Conservation (phyloP, 2,888 invertebrate genomes). For the Drosophila putrida region DNA sequence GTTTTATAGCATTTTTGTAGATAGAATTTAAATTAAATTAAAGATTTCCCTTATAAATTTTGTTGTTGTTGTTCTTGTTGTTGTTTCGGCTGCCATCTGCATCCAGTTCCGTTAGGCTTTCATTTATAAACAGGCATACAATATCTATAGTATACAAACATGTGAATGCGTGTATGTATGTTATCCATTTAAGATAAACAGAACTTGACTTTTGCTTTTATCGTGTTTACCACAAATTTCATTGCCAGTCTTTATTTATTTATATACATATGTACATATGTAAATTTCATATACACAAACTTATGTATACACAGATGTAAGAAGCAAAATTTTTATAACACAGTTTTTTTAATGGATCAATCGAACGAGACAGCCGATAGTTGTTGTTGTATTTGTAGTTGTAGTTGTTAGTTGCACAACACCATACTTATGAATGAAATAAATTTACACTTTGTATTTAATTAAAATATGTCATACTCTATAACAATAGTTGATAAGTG, state of each 20-base stretch:
- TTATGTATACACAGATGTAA: neutral
- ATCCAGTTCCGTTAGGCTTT: slow-evolving; percentile 22
- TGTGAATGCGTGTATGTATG: neutral
- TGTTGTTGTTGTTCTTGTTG: slow-evolving; percentile 3
- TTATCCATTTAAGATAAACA: slow-evolving; percentile 43
- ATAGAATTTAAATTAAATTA: slow-evolving; percentile 11
- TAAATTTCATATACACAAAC: slow-evolving; percentile 21
- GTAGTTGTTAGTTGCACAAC: slow-evolving; percentile 5
- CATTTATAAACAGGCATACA: slow-evolving; percentile 31
- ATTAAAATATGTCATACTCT: neutral
- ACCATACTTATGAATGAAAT: slow-evolving; percentile 9
- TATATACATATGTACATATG: slow-evolving; percentile 24
- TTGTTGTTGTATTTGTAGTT: neutral
- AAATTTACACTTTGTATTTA: neutral
- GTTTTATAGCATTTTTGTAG: slow-evolving; percentile 9
- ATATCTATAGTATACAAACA: neutral
- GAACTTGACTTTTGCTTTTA: slow-evolving; percentile 35
- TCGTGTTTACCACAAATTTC: slow-evolving; percentile 36
- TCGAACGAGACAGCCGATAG: slow-evolving; percentile 5
- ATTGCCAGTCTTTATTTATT: slow-evolving; percentile 33
- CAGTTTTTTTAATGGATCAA: slow-evolving; percentile 12
- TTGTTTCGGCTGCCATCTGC: slow-evolving; percentile 23
- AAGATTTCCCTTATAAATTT: slow-evolving; percentile 21
- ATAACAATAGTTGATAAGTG: slow-evolving; percentile 13
- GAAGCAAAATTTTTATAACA: neutral